phyloP scores from a whole-genome alignment of 2,797 vertebrate species.

The Varecia variegata region DNA sequence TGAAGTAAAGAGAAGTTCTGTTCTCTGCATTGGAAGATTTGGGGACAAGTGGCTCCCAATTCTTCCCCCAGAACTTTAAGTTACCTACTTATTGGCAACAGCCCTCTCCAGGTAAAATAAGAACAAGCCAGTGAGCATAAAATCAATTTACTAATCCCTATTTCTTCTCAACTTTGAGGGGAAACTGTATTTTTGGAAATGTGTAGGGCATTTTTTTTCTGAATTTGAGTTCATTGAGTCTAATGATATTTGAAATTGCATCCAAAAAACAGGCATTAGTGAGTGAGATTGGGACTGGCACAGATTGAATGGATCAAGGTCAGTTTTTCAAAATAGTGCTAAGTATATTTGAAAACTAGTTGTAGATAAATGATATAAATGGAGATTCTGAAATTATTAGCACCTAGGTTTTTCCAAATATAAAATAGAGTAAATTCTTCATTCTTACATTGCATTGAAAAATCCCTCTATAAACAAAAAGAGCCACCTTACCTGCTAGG shows the following conservation, averaged over 20 bases:
- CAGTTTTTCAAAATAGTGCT: not conserved
- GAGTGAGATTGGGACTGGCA: not conserved
- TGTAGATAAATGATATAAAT: not conserved
- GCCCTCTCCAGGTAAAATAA: not conserved
- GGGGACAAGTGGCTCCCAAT: not conserved
- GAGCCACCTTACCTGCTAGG: not conserved
- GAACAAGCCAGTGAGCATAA: constrained; percentile 5
- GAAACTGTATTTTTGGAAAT: not conserved
- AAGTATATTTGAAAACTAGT: not conserved
- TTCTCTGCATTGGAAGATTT: not conserved
- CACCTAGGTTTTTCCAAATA: not conserved
- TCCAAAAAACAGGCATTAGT: not conserved
- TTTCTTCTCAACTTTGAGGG: not conserved
- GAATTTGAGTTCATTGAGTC: not conserved
- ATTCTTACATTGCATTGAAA: not conserved
- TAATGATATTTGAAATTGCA: not conserved
- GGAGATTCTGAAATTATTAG: not conserved
- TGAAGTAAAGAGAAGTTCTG: not conserved
- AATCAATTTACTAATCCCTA: not conserved
- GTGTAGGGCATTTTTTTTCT: not conserved
- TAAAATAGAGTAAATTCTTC: not conserved
- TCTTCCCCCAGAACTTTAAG: not conserved
- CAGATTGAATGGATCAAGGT: not conserved
- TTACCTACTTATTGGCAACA: not conserved
- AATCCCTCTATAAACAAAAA: not conserved